Percentiles rank a stretch among this genome's conserved stretches.
Conservation (phyloP, 1,140 invertebrate genomes). For the Sinonovacula constricta region DNA sequence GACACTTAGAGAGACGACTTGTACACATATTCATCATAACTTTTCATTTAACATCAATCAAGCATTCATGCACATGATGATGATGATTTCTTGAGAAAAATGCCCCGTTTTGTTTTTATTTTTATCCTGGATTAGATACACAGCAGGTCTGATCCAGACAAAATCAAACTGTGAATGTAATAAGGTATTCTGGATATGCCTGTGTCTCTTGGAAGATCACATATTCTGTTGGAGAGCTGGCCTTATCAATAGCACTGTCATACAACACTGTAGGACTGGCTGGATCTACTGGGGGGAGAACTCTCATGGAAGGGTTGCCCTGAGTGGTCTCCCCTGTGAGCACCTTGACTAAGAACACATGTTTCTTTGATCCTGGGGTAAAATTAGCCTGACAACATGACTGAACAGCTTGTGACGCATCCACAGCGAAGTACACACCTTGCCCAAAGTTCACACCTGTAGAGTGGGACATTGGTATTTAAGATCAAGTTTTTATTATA, state of each 20-base stretch:
- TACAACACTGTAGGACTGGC: constrained; percentile 35
- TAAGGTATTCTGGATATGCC: constrained; percentile 64
- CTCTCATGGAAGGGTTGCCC: constrained; percentile 36
- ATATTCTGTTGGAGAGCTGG: constrained; percentile 54
- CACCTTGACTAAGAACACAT: constrained; percentile 53
- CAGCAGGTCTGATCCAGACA: no score
- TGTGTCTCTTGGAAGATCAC: constrained; percentile 64
- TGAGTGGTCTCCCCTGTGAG: constrained; percentile 48
- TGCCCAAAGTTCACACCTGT: constrained; percentile 34
- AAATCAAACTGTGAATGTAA: constrained; percentile 52
- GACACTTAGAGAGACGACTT: no score
- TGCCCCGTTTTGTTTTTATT: no score
- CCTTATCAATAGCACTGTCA: constrained; percentile 60
- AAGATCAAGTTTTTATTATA: no score
- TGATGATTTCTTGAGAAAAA: no score
- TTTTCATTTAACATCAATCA: no score
- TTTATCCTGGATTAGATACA: no score
- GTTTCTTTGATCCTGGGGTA: constrained; percentile 11
- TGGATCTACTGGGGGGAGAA: constrained; percentile 22
- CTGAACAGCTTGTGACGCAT: constrained; percentile 43
- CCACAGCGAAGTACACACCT: constrained; percentile 47
- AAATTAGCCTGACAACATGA: no score
- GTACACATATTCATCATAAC: no score
- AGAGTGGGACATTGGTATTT: no score
- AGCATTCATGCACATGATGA: no score